These are phyloP conservation scores for Phoebastria nigripes DNA, from an alignment of 2,797 vertebrate genomes.

Conservation along the genomic window DNA sequence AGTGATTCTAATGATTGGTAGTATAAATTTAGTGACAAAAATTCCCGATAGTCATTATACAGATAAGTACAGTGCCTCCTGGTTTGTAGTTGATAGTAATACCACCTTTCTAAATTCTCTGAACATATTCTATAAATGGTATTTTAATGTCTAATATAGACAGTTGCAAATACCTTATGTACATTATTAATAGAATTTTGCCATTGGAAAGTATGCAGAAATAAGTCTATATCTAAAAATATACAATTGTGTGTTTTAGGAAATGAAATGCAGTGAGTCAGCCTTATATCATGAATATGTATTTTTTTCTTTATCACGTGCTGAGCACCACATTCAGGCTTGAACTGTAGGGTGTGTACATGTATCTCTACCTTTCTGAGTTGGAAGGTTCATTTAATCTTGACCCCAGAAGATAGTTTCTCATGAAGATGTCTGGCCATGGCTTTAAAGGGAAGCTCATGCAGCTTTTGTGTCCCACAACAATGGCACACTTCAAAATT, in stretches of 20 bases:
- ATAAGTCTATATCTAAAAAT: not conserved
- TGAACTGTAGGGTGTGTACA: not conserved
- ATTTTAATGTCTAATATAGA: not conserved
- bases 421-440: not conserved
- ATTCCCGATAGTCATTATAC: not conserved
- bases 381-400: not conserved
- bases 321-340: not conserved
- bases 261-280: not conserved
- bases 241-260: not conserved
- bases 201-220: not conserved
- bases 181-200: not conserved
- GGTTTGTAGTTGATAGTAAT: not conserved
- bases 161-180: not conserved
- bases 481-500: not conserved
- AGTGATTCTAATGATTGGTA: not conserved
- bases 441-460: not conserved
- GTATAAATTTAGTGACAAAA: slow-evolving; percentile 1
- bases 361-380: not conserved
- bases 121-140: not conserved
- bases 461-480: not conserved
- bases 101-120: not conserved
- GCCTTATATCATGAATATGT: not conserved
- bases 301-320: not conserved
- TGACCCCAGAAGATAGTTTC: not conserved
- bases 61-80: not conserved